Conservation (phyloP, 2,888 invertebrate genomes). For the Tipula helvola region DNA sequence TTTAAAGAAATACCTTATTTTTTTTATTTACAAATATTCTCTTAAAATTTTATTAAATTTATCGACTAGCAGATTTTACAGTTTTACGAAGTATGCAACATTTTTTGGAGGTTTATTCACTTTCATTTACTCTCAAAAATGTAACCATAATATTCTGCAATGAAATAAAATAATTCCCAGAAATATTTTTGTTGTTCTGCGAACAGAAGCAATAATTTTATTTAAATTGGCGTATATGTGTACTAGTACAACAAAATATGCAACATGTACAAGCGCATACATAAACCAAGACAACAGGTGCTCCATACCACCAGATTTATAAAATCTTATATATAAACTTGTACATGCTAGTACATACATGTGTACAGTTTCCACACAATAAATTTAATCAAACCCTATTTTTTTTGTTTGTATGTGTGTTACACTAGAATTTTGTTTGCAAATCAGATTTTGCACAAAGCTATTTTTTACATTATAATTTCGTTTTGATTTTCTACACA, state of each 20-base stretch:
- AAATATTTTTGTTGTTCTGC: background rate
- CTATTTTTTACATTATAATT: background rate
- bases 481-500: background rate
- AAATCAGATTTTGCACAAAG: background rate
- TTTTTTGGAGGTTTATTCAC: too few species aligned
- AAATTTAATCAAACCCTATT: background rate
- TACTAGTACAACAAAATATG: background rate
- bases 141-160: background rate
- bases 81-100: too few species aligned
- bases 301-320: background rate
- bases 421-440: background rate
- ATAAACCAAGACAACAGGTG: background rate
- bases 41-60: too few species aligned
- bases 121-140: too few species aligned
- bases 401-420: background rate
- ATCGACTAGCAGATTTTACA: too few species aligned
- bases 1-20: too few species aligned
- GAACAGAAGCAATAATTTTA: background rate
- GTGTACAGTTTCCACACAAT: background rate
- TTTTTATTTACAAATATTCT: too few species aligned
- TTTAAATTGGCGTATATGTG: background rate
- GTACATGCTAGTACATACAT: background rate
- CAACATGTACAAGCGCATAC: background rate
- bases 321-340: background rate
- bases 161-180: background rate